phyloP scores from a whole-genome alignment of 2,888 invertebrate genomes.

The Macaria liturata region DNA sequence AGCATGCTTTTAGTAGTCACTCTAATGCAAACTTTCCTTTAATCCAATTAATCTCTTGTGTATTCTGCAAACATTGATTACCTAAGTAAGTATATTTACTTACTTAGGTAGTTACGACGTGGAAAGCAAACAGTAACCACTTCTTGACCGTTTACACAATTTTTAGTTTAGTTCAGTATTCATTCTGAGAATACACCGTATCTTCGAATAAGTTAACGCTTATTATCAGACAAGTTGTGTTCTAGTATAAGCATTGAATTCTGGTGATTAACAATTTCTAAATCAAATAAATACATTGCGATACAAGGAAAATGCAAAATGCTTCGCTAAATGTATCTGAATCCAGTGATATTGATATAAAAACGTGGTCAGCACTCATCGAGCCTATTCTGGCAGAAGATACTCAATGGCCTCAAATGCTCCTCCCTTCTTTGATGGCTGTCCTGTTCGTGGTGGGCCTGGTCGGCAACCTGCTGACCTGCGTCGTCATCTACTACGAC shows the following conservation, averaged over 20 bases:
- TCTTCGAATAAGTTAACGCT: background rate
- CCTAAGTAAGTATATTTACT: too few species aligned
- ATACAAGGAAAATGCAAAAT: background rate
- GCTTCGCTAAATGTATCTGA: conserved; percentile 10
- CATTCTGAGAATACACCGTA: background rate
- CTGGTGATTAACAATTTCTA: too few species aligned
- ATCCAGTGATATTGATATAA: conserved; percentile 16
- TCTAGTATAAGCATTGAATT: background rate
- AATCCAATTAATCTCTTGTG: conserved; percentile 24
- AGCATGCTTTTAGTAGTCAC: background rate
- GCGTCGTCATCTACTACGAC: conserved; percentile 66
- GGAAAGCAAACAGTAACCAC: conserved; percentile 6
- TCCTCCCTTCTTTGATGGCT: conserved; percentile 36
- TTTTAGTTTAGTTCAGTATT: background rate
- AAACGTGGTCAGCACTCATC: conserved; percentile 48
- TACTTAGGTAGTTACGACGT: conserved; percentile 3
- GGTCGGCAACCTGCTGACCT: conserved; percentile 65
- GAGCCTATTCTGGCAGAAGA: conserved; percentile 37
- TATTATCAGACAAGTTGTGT: background rate
- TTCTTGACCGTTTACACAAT: too few species aligned
- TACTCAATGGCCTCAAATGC: conserved; percentile 37
- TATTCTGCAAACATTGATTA: conserved; percentile 23
- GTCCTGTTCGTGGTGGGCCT: conserved; percentile 51
- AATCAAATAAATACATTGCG: too few species aligned
- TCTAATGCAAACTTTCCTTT: conserved; percentile 15